Evolutionary conservation across 2,888 invertebrate genomes (phyloP), one percentile per base, ranked within the genome.

Genomic region (Synanthedon myopaeformis): DNA sequence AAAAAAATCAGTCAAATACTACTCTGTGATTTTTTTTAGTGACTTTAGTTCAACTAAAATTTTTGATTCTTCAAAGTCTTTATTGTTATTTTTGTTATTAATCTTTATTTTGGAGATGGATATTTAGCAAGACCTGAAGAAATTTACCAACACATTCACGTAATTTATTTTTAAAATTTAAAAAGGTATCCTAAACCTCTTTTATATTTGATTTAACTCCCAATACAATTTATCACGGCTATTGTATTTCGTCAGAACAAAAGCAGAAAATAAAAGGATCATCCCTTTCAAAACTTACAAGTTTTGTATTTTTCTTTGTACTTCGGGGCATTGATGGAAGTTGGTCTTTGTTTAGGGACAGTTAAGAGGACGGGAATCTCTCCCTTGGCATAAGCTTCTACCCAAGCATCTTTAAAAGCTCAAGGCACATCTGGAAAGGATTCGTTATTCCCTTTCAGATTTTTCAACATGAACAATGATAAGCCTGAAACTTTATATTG

Each of bases 251-350:
- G 64, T 61, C 59, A 61, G 61, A 73, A 76, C 72, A 73, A 76
- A 76, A 76, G 72, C 61, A 61, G 65, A 66, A 71, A 70, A 70
- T 68, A 74, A 78, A 74, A 65, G 77, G 76, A 79, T 79, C 62
- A 76, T 75, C 74, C 76, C 76, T 80, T 76, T 75, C 35, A 74
- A 72, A 80, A 81, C 73, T 79, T 76, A 69, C 71, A 76, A 80
- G 76, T 79, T 81, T 78, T 76, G 70, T 76, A 76, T 76, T 76
- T 78, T 75, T 75, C 74, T 76, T 79, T 77, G 72, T 76, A 69
- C 74, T 75, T 75, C 35, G 61, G 63, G 63, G 66, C 74, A 79
- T 79, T 79, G 74, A 77, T 75, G 69, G 71, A 77, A 82, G 72
- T 78, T 75, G 60, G 65, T 65, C 74, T 76, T 81, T 81, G 78